Percentiles rank a stretch among this genome's conserved stretches.
These are phyloP conservation scores for Panagrolaimus sp. DNA, from an alignment of 1,140 invertebrate species.

Conservation along the genomic window DNA sequence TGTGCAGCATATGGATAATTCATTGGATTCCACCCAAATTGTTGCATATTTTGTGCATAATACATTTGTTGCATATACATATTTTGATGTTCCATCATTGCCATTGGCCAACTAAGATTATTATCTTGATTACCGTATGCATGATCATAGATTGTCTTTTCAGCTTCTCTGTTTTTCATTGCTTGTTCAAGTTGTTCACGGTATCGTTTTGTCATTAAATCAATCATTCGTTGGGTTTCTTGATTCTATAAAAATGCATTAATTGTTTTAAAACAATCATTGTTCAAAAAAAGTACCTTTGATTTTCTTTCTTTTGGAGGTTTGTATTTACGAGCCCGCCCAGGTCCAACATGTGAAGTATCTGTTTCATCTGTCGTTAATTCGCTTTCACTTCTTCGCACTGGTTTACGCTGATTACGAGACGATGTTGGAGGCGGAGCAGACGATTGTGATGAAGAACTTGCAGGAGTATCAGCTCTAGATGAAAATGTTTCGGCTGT, in stretches of 20 bases:
- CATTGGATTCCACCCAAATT: constrained; percentile 3
- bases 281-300: neutral
- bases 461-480: neutral
- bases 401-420: neutral
- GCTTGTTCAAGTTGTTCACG: neutral
- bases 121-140: too few species aligned
- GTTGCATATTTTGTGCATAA: neutral
- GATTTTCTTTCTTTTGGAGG: neutral
- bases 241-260: too few species aligned
- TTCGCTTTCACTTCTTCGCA: neutral
- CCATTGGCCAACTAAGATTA: neutral
- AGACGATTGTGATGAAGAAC: neutral
- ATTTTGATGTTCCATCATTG: neutral
- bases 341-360: neutral
- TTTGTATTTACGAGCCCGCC: neutral
- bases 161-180: neutral
- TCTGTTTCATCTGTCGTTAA: neutral
- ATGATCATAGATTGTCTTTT: neutral
- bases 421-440: neutral
- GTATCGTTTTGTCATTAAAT: constrained; percentile 8
- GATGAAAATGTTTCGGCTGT: neutral
- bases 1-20: neutral
- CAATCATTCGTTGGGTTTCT: neutral
- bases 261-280: too few species aligned
- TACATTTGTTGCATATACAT: neutral